Conservation (phyloP, 2,888 invertebrate species). For the Chrysolina haemoptera region DNA sequence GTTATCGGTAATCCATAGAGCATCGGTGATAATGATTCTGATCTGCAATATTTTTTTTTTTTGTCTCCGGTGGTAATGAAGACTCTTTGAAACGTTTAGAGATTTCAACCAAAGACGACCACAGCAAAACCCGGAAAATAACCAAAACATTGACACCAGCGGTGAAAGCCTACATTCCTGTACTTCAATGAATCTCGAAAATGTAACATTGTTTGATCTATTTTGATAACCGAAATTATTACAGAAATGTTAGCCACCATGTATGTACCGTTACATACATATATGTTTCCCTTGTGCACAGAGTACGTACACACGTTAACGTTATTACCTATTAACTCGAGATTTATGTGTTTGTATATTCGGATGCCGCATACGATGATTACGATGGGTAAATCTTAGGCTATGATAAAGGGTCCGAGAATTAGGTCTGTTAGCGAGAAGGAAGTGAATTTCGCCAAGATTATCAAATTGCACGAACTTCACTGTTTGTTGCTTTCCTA, state of each 20-base stretch:
- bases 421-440: not conserved
- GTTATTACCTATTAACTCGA: slow-evolving; percentile 25
- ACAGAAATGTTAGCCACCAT: not conserved
- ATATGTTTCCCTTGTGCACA: slow-evolving; percentile 6
- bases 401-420: slow-evolving; percentile 11
- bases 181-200: no score
- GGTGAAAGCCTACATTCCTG: no score
- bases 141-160: no score
- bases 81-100: no score
- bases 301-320: slow-evolving; percentile 14
- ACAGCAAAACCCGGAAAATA: no score
- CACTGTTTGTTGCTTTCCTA: not conserved
- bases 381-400: slow-evolving; percentile 22
- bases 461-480: not conserved
- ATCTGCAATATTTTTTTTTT: no score
- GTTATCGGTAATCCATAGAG: no score
- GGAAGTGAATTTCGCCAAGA: not conserved
- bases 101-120: no score
- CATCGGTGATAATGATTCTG: no score
- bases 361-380: slow-evolving; percentile 14
- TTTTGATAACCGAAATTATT: no score
- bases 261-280: not conserved
- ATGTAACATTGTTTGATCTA: no score
- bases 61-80: no score
- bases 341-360: slow-evolving; percentile 25